These are phyloP conservation scores for Mongoloraphidia duomilia DNA, from an alignment of 2,888 invertebrate species.

Conservation along the genomic window DNA sequence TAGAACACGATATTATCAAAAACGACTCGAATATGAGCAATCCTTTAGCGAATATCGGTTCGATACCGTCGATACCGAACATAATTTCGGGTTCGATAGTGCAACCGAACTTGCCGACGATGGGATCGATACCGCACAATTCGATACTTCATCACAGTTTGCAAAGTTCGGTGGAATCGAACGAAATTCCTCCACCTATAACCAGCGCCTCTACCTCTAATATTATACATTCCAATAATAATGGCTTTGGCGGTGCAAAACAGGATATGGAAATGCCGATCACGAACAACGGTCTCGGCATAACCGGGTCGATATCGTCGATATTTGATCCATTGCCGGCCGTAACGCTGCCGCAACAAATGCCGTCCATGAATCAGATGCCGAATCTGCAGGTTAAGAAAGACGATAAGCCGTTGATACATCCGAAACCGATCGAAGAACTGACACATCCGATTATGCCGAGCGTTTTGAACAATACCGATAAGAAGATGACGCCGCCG, in stretches of 20 bases:
- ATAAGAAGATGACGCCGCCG: slow-evolving; percentile 43
- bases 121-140: slow-evolving; percentile 19
- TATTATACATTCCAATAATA: slow-evolving; percentile 26
- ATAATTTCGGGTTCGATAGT: slow-evolving; percentile 33
- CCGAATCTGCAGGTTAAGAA: slow-evolving; percentile 34
- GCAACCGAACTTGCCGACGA: slow-evolving; percentile 26
- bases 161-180: slow-evolving; percentile 16
- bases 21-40: slow-evolving; percentile 38
- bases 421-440: slow-evolving; percentile 52
- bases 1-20: slow-evolving; percentile 45
- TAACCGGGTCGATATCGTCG: slow-evolving; percentile 39
- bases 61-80: slow-evolving; percentile 26
- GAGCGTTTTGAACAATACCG: slow-evolving; percentile 35
- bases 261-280: slow-evolving; percentile 31
- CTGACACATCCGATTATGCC: slow-evolving; percentile 38
- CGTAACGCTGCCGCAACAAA: slow-evolving; percentile 22
- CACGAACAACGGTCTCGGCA: slow-evolving; percentile 33
- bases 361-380: slow-evolving; percentile 27
- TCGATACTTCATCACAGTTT: slow-evolving; percentile 18
- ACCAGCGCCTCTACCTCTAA: slow-evolving; percentile 16
- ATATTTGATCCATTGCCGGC: slow-evolving; percentile 49
- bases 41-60: slow-evolving; percentile 28
- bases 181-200: slow-evolving; percentile 15
- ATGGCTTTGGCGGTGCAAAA: slow-evolving; percentile 32
- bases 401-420: slow-evolving; percentile 45